A percentile compares a stretch with the other conserved stretches of the same genome.
Evolutionary conservation across 2,113 vertebrate genomes (phyloP).

Genomic region (Ascaphus truei): DNA sequence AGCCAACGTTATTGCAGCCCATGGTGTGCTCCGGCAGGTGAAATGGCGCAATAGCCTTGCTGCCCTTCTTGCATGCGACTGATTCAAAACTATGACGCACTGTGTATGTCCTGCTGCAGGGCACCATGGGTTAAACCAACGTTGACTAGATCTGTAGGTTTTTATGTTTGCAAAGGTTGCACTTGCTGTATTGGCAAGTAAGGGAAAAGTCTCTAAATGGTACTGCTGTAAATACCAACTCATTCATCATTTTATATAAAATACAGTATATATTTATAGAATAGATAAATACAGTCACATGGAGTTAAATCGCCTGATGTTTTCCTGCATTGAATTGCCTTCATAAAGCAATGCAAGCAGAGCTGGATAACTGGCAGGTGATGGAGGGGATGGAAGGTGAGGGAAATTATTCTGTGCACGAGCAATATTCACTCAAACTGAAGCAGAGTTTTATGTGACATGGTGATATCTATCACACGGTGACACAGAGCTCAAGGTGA

Average conservation of each 20-base stretch:
- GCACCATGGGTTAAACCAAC: too few relatives aligned
- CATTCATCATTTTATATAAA: not conserved
- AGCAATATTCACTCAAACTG: slow-evolving; percentile 8
- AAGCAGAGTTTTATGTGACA: slow-evolving; percentile 28
- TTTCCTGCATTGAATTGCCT: not conserved
- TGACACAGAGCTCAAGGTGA: slow-evolving; percentile 28
- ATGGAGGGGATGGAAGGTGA: not conserved
- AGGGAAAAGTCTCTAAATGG: not conserved
- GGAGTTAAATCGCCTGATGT: not conserved
- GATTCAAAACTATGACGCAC: too few relatives aligned
- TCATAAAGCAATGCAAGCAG: slow-evolving; percentile 11
- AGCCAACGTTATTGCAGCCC: too few relatives aligned
- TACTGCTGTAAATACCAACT: not conserved
- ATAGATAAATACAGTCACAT: too few relatives aligned
- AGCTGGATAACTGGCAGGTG: not conserved
- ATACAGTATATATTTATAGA: not conserved
- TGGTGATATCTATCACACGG: slow-evolving; percentile 11
- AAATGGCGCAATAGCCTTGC: too few relatives aligned
- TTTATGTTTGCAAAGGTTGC: not conserved
- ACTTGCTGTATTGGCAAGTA: not conserved
- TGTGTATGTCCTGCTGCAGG: too few relatives aligned
- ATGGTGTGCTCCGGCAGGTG: too few relatives aligned
- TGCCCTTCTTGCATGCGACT: too few relatives aligned
- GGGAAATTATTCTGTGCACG: slow-evolving; percentile 14
- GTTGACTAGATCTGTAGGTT: too few relatives aligned